phyloP scores from a whole-genome alignment of 2,888 invertebrate genomes.

The Antitype chi region DNA sequence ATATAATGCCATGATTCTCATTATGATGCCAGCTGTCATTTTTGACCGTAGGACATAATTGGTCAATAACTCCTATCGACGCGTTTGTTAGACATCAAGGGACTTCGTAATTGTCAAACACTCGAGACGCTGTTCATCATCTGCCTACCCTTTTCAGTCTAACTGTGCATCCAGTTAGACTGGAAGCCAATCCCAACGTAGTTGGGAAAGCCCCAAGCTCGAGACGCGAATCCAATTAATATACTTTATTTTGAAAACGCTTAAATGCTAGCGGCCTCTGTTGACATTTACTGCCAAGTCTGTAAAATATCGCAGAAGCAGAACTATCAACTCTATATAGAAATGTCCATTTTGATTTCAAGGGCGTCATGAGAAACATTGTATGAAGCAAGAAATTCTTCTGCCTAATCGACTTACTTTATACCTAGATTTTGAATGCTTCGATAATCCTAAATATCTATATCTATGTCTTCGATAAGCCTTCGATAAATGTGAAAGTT shows the following conservation, averaged over 20 bases:
- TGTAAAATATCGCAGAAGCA: slow-evolving; percentile 23
- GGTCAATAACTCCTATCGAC: background rate
- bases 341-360: slow-evolving; percentile 33
- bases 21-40: background rate
- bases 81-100: background rate
- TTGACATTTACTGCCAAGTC: slow-evolving; percentile 34
- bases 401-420: background rate
- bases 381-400: slow-evolving; percentile 9
- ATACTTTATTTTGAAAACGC: slow-evolving; percentile 3
- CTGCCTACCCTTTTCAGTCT: no score
- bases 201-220: no score
- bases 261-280: slow-evolving; percentile 40
- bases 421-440: background rate
- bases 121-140: background rate
- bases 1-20: background rate
- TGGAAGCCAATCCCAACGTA: no score
- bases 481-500: no score
- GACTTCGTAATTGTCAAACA: slow-evolving; percentile 10
- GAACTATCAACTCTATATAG: slow-evolving; percentile 16
- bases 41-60: slow-evolving; percentile 12
- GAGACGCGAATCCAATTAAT: background rate
- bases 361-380: slow-evolving; percentile 22
- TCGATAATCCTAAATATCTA: background rate
- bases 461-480: no score
- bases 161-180: no score